These are phyloP conservation scores for Festucalex cinctus DNA, from an alignment of 2,113 vertebrate species.

Conservation along the genomic window DNA sequence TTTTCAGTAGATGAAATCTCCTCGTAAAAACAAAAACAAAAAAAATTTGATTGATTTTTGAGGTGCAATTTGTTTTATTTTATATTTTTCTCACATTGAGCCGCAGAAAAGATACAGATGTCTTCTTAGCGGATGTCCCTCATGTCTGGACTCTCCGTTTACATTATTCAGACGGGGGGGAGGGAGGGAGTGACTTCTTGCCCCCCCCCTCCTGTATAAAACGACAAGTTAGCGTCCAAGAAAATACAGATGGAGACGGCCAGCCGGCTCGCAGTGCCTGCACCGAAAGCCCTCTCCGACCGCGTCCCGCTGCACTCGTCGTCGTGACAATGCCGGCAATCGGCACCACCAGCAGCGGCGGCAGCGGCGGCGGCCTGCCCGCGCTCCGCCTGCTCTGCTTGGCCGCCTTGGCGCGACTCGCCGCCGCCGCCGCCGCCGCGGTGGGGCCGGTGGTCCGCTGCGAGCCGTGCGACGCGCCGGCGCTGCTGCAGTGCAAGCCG, in stretches of 20 bases:
- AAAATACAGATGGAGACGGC: constrained; percentile 75
- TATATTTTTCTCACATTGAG: too few relatives aligned
- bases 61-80: too few relatives aligned
- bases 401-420: constrained; percentile 55
- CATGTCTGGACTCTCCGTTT: constrained; percentile 62
- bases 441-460: constrained; percentile 87
- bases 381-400: constrained; percentile 75
- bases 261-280: constrained; percentile 58
- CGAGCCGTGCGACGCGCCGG: constrained; percentile 83
- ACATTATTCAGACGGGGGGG: constrained; percentile 73
- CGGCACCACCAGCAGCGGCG: constrained; percentile 47
- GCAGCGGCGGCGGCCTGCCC: constrained; percentile 69
- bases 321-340: constrained; percentile 58
- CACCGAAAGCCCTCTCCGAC: constrained; percentile 49
- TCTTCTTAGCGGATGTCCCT: constrained; percentile 45
- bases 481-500: constrained; percentile 83
- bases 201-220: constrained; percentile 82
- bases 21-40: too few relatives aligned
- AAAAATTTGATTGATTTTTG: too few relatives aligned
- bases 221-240: constrained; percentile 62
- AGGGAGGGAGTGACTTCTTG: constrained; percentile 84
- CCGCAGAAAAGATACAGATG: too few relatives aligned
- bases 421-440: constrained; percentile 58
- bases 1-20: too few relatives aligned
- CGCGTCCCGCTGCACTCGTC: constrained; percentile 61